These are phyloP conservation scores for Hyperoodon ampullatus DNA, from an alignment of 2,113 vertebrate genomes.

Conservation along the genomic window DNA sequence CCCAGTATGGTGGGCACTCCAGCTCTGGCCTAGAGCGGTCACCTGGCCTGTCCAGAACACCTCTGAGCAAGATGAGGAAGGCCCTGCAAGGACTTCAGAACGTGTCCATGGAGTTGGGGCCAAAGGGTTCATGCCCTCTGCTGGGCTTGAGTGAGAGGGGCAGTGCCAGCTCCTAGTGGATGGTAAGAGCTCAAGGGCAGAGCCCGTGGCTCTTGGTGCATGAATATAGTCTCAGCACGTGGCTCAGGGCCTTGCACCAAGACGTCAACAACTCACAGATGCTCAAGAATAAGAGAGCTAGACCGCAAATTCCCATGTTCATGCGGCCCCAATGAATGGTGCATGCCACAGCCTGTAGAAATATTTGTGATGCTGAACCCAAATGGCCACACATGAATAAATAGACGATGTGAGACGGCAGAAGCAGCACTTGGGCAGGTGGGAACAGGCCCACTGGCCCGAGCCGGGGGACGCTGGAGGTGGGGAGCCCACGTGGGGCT, in stretches of 20 bases:
- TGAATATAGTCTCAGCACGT: neutral
- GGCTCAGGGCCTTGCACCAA: neutral
- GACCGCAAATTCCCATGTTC: rapidly evolving
- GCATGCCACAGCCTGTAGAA: rapidly evolving
- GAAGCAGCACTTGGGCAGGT: neutral
- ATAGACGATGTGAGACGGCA: neutral
- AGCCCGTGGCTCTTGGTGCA: neutral
- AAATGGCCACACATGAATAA: rapidly evolving
- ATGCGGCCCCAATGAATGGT: rapidly evolving
- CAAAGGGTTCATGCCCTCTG: rapidly evolving
- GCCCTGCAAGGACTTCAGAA: neutral
- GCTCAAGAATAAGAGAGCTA: neutral
- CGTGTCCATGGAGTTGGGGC: rapidly evolving
- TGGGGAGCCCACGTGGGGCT: no score
- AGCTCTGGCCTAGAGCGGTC: neutral
- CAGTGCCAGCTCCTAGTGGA: rapidly evolving
- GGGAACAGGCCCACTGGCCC: neutral
- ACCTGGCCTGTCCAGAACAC: neutral
- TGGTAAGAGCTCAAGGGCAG: neutral
- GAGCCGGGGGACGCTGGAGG: rapidly evolving
- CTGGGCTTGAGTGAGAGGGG: neutral
- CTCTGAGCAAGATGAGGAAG: neutral
- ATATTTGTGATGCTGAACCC: neutral
- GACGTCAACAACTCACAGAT: neutral
- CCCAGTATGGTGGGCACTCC: neutral